Percentiles rank a stretch among this genome's conserved stretches.
Evolutionary conservation across 2,888 invertebrate species (phyloP).

Genomic region (Xylocampa areola): DNA sequence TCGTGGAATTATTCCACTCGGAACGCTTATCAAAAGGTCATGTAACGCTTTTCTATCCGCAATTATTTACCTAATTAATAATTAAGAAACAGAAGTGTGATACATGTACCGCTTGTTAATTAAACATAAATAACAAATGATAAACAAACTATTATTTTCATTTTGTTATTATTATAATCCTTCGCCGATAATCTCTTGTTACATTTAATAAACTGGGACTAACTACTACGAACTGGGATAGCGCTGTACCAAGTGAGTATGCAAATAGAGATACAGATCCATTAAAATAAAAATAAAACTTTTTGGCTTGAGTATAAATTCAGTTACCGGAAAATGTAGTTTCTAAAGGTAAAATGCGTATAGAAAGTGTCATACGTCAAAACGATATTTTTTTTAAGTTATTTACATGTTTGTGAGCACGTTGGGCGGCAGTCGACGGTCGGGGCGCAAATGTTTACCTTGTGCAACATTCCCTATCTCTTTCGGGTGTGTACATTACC

Average conservation of each 20-base stretch:
- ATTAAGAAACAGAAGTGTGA: constrained; percentile 45
- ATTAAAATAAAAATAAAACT: not conserved
- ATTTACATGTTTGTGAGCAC: constrained; percentile 56
- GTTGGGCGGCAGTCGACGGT: constrained; percentile 52
- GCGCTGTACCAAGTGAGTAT: not conserved
- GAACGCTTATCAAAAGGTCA: constrained; percentile 44
- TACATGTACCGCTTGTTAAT: constrained; percentile 37
- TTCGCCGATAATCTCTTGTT: constrained; percentile 28
- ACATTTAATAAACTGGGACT: constrained; percentile 9
- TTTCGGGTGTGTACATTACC: constrained; percentile 76
- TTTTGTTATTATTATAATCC: constrained; percentile 24
- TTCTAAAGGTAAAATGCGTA: constrained; percentile 2
- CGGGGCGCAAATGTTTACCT: constrained; percentile 77
- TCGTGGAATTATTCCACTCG: constrained; percentile 38
- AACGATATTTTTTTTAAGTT: constrained; percentile 44
- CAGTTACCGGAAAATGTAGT: not conserved
- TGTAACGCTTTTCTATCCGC: constrained; percentile 27
- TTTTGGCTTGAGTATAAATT: not conserved
- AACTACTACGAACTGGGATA: no score
- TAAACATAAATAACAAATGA: constrained; percentile 35
- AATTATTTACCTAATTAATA: constrained; percentile 48
- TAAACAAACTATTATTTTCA: constrained; percentile 38
- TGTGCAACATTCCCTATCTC: constrained; percentile 78
- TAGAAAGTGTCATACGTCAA: constrained; percentile 7
- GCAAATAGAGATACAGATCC: no score